A percentile compares a stretch with the other conserved stretches of the same genome.
These are phyloP conservation scores for Pollenia labialis DNA, from an alignment of 2,888 invertebrate genomes.

Conservation along the genomic window DNA sequence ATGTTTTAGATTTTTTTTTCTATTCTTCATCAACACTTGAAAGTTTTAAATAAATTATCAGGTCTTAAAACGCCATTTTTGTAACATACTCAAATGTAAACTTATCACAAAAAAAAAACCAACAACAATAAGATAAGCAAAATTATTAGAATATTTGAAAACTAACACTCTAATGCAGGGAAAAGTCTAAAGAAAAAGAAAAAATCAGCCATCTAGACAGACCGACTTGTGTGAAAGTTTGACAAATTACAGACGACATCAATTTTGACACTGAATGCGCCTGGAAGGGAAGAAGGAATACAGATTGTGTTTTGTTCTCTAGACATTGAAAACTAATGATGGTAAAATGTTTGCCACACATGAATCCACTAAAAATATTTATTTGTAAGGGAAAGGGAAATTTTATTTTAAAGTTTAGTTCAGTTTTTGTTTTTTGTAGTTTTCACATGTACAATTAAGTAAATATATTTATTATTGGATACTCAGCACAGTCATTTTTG, in stretches of 20 bases:
- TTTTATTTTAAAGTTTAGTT: constrained; percentile 40
- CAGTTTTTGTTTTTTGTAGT: background rate
- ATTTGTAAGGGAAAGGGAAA: constrained; percentile 15
- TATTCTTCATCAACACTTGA: background rate
- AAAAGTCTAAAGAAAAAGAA: background rate
- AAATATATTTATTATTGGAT: background rate
- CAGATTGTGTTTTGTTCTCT: constrained; percentile 9
- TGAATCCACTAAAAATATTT: constrained; percentile 24
- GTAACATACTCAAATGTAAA: constrained; percentile 5
- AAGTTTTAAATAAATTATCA: constrained; percentile 37
- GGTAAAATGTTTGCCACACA: constrained; percentile 37
- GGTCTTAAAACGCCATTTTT: constrained; percentile 32
- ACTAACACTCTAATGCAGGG: background rate
- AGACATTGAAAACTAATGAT: constrained; percentile 63
- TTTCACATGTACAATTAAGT: constrained; percentile 4
- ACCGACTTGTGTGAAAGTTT: constrained; percentile 76
- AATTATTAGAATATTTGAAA: constrained; percentile 10
- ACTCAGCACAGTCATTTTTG: background rate
- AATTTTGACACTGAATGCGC: constrained; percentile 78
- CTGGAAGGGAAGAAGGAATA: background rate
- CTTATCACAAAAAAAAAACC: background rate
- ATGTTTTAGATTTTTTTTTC: too few species aligned
- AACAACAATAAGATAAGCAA: background rate
- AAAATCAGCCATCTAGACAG: constrained; percentile 3
- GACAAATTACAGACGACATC: constrained; percentile 81